Evolutionary conservation across 37 sponge, comb jelly and placozoan species (phyloP).

Genomic region (Dysidea cf. avara): DNA sequence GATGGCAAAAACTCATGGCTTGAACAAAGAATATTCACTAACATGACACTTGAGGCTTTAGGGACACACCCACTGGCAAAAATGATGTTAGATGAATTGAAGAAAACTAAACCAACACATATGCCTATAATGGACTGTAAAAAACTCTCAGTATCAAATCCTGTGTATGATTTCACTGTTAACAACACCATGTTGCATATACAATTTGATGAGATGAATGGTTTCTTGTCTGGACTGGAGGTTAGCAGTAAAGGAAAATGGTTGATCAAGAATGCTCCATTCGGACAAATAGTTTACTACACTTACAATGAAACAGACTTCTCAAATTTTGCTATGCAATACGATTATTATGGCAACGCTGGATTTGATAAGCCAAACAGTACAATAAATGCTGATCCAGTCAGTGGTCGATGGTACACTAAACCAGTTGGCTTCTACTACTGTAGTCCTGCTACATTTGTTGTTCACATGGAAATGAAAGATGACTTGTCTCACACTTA

Average conservation of each 20-base stretch:
- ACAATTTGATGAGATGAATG: slow-evolving; percentile 7
- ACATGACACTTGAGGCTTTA: slow-evolving; percentile 21
- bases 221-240: neutral
- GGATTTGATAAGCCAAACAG: slow-evolving; percentile 66
- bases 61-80: slow-evolving; percentile 22
- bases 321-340: slow-evolving; percentile 5
- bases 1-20: slow-evolving; percentile 43
- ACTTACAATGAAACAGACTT: slow-evolving; percentile 72
- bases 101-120: neutral
- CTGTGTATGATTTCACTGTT: neutral
- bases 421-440: slow-evolving; percentile 11
- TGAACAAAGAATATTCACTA: slow-evolving; percentile 48
- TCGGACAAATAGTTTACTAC: slow-evolving; percentile 41
- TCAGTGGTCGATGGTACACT: slow-evolving; percentile 14
- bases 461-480: slow-evolving; percentile 12
- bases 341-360: slow-evolving; percentile 60
- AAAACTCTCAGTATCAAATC: neutral
- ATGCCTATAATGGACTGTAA: slow-evolving; percentile 6
- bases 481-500: slow-evolving; percentile 19
- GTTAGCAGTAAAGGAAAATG: neutral
- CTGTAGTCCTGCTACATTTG: neutral
- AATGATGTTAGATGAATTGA: neutral
- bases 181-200: slow-evolving; percentile 8
- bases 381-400: slow-evolving; percentile 45
- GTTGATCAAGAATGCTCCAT: neutral